These are phyloP conservation scores for Eristalis pertinax DNA, from an alignment of 2,888 invertebrate species.

Conservation along the genomic window DNA sequence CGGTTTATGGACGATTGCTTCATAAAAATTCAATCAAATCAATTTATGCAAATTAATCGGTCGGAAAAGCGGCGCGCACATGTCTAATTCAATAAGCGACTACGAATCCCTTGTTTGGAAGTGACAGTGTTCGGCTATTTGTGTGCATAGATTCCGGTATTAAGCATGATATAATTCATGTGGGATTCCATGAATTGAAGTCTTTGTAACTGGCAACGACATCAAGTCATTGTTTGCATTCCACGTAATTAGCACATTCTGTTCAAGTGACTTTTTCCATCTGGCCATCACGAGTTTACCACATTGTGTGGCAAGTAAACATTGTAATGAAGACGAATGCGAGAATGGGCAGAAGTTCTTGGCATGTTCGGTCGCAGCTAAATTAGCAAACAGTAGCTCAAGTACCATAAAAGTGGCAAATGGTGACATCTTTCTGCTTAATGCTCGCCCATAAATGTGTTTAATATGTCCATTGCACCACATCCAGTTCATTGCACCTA, in stretches of 20 bases:
- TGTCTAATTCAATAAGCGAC: slow-evolving; percentile 71
- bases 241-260: slow-evolving; percentile 69
- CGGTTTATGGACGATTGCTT: slow-evolving; percentile 73
- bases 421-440: slow-evolving; percentile 63
- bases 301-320: slow-evolving; percentile 47
- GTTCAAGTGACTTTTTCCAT: slow-evolving; percentile 41
- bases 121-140: slow-evolving; percentile 41
- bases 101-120: slow-evolving; percentile 61
- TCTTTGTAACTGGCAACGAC: slow-evolving; percentile 43
- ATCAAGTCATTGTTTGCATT: slow-evolving; percentile 58
- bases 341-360: slow-evolving; percentile 57
- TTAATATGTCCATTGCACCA: slow-evolving; percentile 67
- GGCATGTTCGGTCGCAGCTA: slow-evolving; percentile 42
- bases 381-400: slow-evolving; percentile 57
- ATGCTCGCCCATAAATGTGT: slow-evolving; percentile 65
- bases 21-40: slow-evolving; percentile 82
- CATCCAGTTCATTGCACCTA: slow-evolving; percentile 64
- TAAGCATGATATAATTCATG: slow-evolving; percentile 11
- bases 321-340: slow-evolving; percentile 42
- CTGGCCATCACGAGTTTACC: slow-evolving; percentile 29
- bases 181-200: slow-evolving; percentile 60
- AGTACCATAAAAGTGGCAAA: slow-evolving; percentile 54
- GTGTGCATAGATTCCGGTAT: slow-evolving; percentile 54
- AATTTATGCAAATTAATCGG: slow-evolving; percentile 82
- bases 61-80: slow-evolving; percentile 70